Conservation (phyloP, 2,113 vertebrate genomes). For the Gymnarchus niloticus region DNA sequence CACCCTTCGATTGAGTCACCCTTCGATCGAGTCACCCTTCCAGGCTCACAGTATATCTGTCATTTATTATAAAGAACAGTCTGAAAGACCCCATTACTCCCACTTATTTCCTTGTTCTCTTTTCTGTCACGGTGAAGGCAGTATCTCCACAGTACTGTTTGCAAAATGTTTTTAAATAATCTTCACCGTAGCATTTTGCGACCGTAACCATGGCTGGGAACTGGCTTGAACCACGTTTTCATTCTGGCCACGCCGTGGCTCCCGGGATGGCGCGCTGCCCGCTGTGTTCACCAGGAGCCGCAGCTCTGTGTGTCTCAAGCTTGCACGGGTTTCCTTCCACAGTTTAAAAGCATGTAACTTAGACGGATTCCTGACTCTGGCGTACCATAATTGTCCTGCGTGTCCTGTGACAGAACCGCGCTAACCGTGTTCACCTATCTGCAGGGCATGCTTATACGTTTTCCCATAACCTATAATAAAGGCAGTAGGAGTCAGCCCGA, state of each 20-base stretch:
- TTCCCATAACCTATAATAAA: neutral
- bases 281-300: too few species aligned
- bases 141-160: neutral
- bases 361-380: neutral
- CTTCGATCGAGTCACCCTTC: neutral
- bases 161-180: neutral
- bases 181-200: neutral
- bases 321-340: too few species aligned
- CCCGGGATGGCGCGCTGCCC: too few species aligned
- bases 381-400: neutral
- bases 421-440: too few species aligned
- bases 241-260: neutral
- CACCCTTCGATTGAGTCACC: neutral
- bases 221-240: neutral
- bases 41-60: neutral
- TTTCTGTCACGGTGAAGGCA: neutral
- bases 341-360: neutral
- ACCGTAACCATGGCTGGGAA: neutral
- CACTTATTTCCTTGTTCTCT: neutral
- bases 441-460: neutral
- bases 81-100: neutral
- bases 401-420: too few species aligned
- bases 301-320: neutral
- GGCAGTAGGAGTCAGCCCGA: too few species aligned
- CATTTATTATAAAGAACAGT: neutral